Base-by-base conservation (phyloP, 2,797 vertebrate species). In the Trachurus trachurus region DNA sequence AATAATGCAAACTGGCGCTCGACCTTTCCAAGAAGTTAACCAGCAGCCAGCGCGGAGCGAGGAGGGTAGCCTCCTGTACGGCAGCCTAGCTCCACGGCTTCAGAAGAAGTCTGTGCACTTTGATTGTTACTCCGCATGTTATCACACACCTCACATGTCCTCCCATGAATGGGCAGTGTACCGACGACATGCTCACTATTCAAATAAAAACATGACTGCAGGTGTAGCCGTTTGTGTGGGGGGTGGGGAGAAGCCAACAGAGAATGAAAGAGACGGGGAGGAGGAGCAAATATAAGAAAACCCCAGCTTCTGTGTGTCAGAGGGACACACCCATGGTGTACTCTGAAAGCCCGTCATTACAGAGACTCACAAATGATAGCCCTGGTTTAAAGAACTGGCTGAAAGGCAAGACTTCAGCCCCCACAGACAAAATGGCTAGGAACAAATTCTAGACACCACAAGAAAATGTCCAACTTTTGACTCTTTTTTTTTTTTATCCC, bases 331-430 rank as follows among this genome's bases (percentile, higher is more conserved):
- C 95, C 95, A 63, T 92, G 83, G 77, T 82, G 83, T 83, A 76
- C 86, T 83, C 85, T 83, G 90, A 87, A 92, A 95, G 86, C 89
- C 93, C 77, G 74, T 95, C 93, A 95, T 95, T 95, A 95, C 89
- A 49, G 82, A 76, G 88, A 72, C 92, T 91, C 88, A 90, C 88
- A 93, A 94, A 94, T 94, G 93, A 95, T 92, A 94, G 90, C 84
- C 87, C 89, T 94, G 82, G 31, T 70, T 89, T 85, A 91, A 92
- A 89, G 82, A 86, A 87, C 88, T 87, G 88, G 72, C 87, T 75
- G 74, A 72, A 72, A 52, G 74, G 84, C 86, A 80, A 80, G 71
- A 83, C 76, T 90, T 76, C 59, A 71, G 81, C 68, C 80, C 81
- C 77, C 57, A 83, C 73, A 26, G 78, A 72, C 67, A 67, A 74